Percentiles rank a stretch among this genome's conserved stretches.
Evolutionary conservation across 2,113 vertebrate genomes (phyloP).

Genomic region (Triplophysa siluroides): DNA sequence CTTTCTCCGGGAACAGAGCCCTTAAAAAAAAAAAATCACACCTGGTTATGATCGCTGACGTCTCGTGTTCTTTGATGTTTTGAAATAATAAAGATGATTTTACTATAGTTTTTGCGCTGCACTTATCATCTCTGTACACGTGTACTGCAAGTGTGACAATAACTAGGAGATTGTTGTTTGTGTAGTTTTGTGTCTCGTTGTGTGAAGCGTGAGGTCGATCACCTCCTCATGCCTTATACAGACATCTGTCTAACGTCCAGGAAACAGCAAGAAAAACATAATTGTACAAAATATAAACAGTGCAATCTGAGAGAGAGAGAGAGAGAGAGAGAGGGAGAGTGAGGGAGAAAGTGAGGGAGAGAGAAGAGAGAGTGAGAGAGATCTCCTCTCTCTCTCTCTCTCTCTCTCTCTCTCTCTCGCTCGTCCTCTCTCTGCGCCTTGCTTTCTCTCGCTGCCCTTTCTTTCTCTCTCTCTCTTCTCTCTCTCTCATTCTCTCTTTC

Average conservation of each 20-base stretch:
- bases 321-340: slow-evolving; percentile 9
- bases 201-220: slow-evolving; percentile 38
- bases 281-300: slow-evolving; percentile 76
- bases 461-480: no score
- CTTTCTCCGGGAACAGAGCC: background rate
- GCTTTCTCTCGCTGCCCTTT: no score
- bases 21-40: no score
- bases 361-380: no score
- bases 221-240: slow-evolving; percentile 57
- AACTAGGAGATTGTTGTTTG: background rate
- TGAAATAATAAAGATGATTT: no score
- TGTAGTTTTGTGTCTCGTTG: background rate
- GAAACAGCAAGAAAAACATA: slow-evolving; percentile 75
- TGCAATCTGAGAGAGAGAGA: slow-evolving; percentile 62
- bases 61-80: no score
- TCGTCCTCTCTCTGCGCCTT: no score
- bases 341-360: background rate
- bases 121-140: background rate
- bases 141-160: background rate
- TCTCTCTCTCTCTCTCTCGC: no score
- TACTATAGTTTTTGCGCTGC: no score
- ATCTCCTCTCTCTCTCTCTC: no score
- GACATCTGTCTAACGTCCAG: slow-evolving; percentile 72
- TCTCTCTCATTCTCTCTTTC: no score
- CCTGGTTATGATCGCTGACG: no score